Base-by-base conservation (phyloP, 2,888 invertebrate genomes). In the Orthosia cruda region DNA sequence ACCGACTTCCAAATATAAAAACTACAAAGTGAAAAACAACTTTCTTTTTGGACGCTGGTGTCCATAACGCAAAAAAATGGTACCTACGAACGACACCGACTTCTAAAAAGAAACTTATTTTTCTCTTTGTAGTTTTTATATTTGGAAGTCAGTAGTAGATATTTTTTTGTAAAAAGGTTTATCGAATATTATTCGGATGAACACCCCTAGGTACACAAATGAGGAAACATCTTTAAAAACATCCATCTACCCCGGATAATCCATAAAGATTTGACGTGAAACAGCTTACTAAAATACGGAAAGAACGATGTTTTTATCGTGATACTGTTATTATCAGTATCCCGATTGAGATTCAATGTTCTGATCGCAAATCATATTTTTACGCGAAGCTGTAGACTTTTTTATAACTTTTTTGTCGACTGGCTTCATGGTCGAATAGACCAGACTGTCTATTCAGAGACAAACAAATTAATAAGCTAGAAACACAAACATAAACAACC, bases 291-390 rank as follows among this genome's bases (percentile, higher is more conserved):
- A 20, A 66, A 77, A 83, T 47, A 49, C 59, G 23, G 15, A 32
- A 76, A 16, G 15, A 67, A 55, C 11, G 45, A 20, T 62, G 49
- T 68, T 77, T 77, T 77, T 83, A 68, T 62, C 61, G 55, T 18
- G 61, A 0, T 57, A 16, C 32, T 49, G 26, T 59, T 59, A 74
- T 54, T 81, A 81, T 74, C 47, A 73, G 52, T 47, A 23, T 32
- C 13, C 40, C 73, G 58, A 71, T 58, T 52, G 40, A 61, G 47
- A 81, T 61, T 74, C 49, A 81, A 74, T 74, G 59, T 45, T 81
- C 54, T 54, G 54, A 47, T 73, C 47, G 52, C 13, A n/a, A 74
- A 59, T 54, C 47, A 57, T 59, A 80, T 59, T 40, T 74, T 80
- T 73, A 80, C 40, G 47, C n/a, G 52, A 40, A 26, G 13, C n/a